phyloP scores from a whole-genome alignment of 2,113 vertebrate genomes.

The Tautogolabrus adspersus region DNA sequence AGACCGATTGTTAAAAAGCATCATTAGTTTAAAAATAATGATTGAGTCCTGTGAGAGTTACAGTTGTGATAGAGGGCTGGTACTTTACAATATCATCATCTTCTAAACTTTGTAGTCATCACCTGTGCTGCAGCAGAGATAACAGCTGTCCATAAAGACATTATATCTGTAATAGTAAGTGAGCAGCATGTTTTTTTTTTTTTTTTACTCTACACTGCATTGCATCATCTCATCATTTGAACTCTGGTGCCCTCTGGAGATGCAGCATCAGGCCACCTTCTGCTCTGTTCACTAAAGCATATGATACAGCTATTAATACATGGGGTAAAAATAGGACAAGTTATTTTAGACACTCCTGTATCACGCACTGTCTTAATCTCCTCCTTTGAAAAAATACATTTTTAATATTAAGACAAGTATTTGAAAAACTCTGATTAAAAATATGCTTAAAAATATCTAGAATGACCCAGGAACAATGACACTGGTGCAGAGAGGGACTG shows the following conservation, averaged over 20 bases:
- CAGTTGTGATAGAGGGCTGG: too few relatives aligned
- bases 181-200: background rate
- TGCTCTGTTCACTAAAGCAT: conserved; percentile 2
- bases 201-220: background rate
- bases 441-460: background rate
- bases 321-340: conserved; percentile 30
- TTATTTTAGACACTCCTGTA: conserved; percentile 25
- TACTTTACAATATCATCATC: background rate
- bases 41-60: too few relatives aligned
- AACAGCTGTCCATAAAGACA: background rate
- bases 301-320: conserved; percentile 38
- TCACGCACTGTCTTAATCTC: background rate
- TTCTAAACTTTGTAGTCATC: background rate
- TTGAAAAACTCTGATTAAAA: background rate
- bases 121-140: background rate
- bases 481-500: background rate
- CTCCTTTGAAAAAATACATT: background rate
- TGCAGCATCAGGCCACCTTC: conserved; percentile 11
- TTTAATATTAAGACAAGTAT: background rate
- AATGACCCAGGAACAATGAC: background rate
- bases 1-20: too few relatives aligned
- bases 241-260: conserved; percentile 21
- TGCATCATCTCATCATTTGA: conserved; percentile 31
- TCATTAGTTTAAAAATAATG: too few relatives aligned
- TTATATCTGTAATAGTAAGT: too few relatives aligned